These are phyloP conservation scores for Tachysurus fulvidraco DNA, from an alignment of 2,113 vertebrate genomes.

Conservation along the genomic window DNA sequence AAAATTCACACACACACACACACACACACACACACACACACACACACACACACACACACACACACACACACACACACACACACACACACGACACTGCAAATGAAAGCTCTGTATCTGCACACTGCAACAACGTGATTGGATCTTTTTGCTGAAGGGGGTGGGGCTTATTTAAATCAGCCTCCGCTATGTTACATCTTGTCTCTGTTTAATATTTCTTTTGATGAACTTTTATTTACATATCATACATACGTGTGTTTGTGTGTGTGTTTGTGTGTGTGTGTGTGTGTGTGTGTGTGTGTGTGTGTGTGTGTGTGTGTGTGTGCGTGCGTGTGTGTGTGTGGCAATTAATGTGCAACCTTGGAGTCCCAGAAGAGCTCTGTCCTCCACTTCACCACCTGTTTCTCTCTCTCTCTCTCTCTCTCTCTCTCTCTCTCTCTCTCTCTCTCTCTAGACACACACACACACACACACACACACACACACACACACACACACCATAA, in stretches of 20 bases:
- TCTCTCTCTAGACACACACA: not conserved
- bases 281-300: slow-evolving; percentile 45
- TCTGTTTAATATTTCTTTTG: not conserved
- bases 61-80: not conserved
- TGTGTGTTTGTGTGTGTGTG: not conserved
- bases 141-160: not conserved
- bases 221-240: not conserved
- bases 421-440: not conserved
- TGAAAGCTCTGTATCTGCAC: not conserved
- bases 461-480: slow-evolving; percentile 18
- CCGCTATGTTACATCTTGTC: not conserved
- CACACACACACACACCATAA: slow-evolving; percentile 1
- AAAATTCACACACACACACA: not conserved
- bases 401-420: not conserved
- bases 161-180: not conserved
- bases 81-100: too few relatives aligned
- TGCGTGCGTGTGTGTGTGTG: slow-evolving; percentile 7
- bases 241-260: not conserved
- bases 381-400: slow-evolving; percentile 4
- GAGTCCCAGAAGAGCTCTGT: not conserved
- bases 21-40: not conserved
- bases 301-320: slow-evolving; percentile 19
- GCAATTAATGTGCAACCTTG: slow-evolving; percentile 26
- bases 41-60: not conserved
- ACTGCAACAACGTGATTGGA: not conserved